Conservation (phyloP, 2,113 vertebrate genomes). For the Osmerus mordax region DNA sequence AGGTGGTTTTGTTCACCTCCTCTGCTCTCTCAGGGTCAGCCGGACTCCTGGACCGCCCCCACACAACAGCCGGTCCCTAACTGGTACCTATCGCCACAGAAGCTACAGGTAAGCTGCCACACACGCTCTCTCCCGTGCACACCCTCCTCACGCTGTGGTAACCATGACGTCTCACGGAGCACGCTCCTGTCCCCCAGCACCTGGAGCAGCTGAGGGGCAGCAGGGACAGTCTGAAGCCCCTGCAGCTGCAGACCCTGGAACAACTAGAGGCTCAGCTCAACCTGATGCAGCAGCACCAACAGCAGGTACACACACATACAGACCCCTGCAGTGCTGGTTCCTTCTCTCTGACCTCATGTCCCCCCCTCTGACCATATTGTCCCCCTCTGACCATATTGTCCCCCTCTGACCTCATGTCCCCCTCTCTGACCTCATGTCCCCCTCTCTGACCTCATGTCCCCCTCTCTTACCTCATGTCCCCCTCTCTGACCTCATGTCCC, state of each 20-base stretch:
- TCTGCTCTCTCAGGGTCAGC: slow-evolving; percentile 72
- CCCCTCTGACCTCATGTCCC: too few relatives aligned
- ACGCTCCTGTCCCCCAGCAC: slow-evolving; percentile 66
- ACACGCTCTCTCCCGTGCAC: neutral
- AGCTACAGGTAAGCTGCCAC: slow-evolving; percentile 83
- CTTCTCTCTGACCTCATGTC: too few relatives aligned
- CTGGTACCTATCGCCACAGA: slow-evolving; percentile 95
- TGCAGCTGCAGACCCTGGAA: slow-evolving; percentile 93
- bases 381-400: too few relatives aligned
- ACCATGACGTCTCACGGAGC: neutral
- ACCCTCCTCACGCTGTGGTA: neutral
- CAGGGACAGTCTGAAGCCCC: slow-evolving; percentile 89
- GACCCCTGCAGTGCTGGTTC: too few relatives aligned
- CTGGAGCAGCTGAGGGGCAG: slow-evolving; percentile 94
- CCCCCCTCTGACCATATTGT: too few relatives aligned
- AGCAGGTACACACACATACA: slow-evolving; percentile 56
- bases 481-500: too few relatives aligned
- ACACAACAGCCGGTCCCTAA: slow-evolving; percentile 88
- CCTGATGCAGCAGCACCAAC: slow-evolving; percentile 94
- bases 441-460: too few relatives aligned
- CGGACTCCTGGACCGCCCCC: slow-evolving; percentile 88
- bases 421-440: too few relatives aligned
- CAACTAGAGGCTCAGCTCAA: slow-evolving; percentile 96
- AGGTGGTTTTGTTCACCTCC: neutral
- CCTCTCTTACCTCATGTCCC: too few relatives aligned